Evolutionary conservation across 2,113 vertebrate genomes (phyloP), one percentile per base, ranked within the genome.

Genomic region (Ursus arctos): DNA sequence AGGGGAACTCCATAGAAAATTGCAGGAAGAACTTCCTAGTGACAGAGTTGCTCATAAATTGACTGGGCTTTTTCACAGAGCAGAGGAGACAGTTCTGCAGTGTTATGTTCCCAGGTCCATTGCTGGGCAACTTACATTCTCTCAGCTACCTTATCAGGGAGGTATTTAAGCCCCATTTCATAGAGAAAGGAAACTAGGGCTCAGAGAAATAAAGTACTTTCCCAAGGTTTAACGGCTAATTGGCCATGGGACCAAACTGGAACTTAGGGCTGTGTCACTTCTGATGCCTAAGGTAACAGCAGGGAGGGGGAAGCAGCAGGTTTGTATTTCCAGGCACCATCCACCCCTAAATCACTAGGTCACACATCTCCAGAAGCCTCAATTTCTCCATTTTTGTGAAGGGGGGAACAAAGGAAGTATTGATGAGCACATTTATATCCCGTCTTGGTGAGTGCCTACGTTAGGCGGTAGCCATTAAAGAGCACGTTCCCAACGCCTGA

Each of bases 371-470:
- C 93, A 14, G 49, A 14, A 76, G 11, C 79, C 90, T 53, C 67
- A 4, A 10, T 28, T 57, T 86, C 67, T 24, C 69, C 19, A 7
- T 33, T 57, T 84, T 33, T 8, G 51, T 53, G 49, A 74, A 15
- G 40, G 28, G 26, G 36, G 26, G 24, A 7, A 43, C 18, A 13
- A 33, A 59, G 67, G 6, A n/a, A 72, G 10, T 11, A 24, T 1
- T 1, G 0, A 4, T 5, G 51, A 49, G 43, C 43, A 9, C 0
- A 0, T 12, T 14, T 22, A 6, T 3, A 7, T 0, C 28, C 71
- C 18, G 16, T 63, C 53, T 49, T 21, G 16, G 33, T 65, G 40
- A 67, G 13, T 28, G 19, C 57, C 36, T 15, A 13, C 18, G 21
- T 82, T 3, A 51, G 36, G 15, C 47, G 1, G 2, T 57, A 53